Base-by-base conservation (phyloP, 2,888 invertebrate species). In the Ormyrus nitidulus region DNA sequence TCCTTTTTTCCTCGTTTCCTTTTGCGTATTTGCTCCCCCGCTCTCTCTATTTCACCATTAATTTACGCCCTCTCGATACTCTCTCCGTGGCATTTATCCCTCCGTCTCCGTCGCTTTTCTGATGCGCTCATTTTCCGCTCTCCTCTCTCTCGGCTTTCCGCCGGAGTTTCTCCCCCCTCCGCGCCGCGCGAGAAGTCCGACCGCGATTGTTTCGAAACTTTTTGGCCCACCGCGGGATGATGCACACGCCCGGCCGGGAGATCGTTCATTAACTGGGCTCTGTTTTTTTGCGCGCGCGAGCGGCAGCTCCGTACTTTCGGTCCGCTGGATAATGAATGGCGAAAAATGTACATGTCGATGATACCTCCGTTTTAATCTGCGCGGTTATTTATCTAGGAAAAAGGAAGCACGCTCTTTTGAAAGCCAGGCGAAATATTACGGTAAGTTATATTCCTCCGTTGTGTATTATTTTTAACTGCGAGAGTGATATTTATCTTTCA, bases 51-150 rank as follows among this genome's bases (percentile, higher is more conserved):
- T 62, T 62, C 62, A 11, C 62, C 48, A 62, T 62, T 62, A 62
- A 62, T 62, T 62, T 62, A 8, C 59, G 7, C 11, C 34, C 48
- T n/a, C 46, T 11, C 48, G 11, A 62, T 62, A 46, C 46, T 48
- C 46, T 48, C n/a, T 3, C 62, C 8, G n/a, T 62, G 11, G 9
- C n/a, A 62, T 48, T 62, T 62, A n/a, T 62, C 34, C 48, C 6
- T 62, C 46, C 6, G 11, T 68, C 53, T 68, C 34, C 48, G 34
- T 68, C 34, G 4, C 53, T 53, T 68, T 68, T 68, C 68, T 68
- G 53, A 68, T 68, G 53, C 53, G 53, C 54, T 68, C 68, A 68
- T 54, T 68, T 44, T 68, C 13, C n/a, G 44, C 44, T 62, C 62
- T 62, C 46, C 48, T 62, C 46, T 0, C 62, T 34, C 48, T 62